Percentiles rank a stretch among this genome's conserved stretches.
Evolutionary conservation across 2,797 vertebrate species (phyloP).

Genomic region (Pantherophis vulpinus): DNA sequence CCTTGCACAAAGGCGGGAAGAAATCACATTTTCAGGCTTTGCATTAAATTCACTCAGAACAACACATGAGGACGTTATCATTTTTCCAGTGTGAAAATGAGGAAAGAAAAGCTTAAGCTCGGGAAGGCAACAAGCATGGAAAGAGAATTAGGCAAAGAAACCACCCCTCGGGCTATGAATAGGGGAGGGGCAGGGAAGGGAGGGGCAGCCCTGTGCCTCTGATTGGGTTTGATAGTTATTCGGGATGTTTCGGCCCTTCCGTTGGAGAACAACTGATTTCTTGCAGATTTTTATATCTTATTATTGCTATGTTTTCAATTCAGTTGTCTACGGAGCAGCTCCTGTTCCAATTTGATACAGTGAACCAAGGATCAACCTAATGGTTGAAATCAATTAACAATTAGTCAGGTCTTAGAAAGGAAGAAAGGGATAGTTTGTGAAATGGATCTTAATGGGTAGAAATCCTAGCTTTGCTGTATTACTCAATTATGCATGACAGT

Average conservation of each 20-base stretch:
- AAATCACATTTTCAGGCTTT: slow-evolving; percentile 50
- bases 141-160: slow-evolving; percentile 29
- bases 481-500: background rate
- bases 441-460: slow-evolving; percentile 18
- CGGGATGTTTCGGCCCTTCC: slow-evolving; percentile 5
- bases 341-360: background rate
- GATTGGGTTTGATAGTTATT: slow-evolving; percentile 33
- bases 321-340: background rate
- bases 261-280: background rate
- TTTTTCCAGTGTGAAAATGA: slow-evolving; percentile 48
- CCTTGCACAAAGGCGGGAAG: slow-evolving; percentile 62
- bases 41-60: slow-evolving; percentile 38
- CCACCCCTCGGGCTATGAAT: background rate
- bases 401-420: background rate
- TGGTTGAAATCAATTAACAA: background rate
- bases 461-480: slow-evolving; percentile 5
- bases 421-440: background rate
- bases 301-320: background rate
- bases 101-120: slow-evolving; percentile 38
- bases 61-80: slow-evolving; percentile 51
- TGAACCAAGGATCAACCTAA: background rate
- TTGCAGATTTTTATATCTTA: slow-evolving; percentile 27
- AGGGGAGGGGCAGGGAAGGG: background rate
- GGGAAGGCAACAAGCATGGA: background rate
- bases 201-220: slow-evolving; percentile 25